Evolutionary conservation across 1,140 invertebrate genomes (phyloP).

Genomic region (Episyrphus balteatus): DNA sequence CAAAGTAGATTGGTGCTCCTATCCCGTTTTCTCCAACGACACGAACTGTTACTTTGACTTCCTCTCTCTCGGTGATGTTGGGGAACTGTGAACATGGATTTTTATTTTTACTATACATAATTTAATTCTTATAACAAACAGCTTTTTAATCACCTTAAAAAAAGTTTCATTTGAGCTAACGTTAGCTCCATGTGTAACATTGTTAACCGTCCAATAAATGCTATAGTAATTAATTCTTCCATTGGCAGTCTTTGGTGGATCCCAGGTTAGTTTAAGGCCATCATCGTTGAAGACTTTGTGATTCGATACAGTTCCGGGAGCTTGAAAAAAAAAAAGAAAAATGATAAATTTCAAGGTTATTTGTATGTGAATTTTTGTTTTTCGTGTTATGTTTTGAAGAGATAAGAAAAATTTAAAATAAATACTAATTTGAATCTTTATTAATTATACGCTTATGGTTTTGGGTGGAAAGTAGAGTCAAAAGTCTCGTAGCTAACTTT

Average conservation of each 20-base stretch:
- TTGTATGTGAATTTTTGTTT: neutral
- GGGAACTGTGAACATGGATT: conserved; percentile 19
- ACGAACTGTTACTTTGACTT: conserved; percentile 29
- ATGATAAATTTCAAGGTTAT: neutral
- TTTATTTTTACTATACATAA: neutral
- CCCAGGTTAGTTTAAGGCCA: conserved; percentile 27
- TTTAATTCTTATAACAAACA: neutral
- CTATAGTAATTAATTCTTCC: conserved; percentile 29
- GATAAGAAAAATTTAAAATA: too few species aligned
- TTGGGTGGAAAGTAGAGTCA: too few species aligned
- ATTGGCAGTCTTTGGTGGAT: conserved; percentile 27
- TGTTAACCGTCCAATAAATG: conserved; percentile 28
- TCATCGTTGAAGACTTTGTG: conserved; percentile 19
- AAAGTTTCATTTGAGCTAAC: conserved; percentile 16
- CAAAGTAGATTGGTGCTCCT: conserved; percentile 28
- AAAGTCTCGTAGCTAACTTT: too few species aligned
- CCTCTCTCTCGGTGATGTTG: conserved; percentile 27
- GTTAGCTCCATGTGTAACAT: conserved; percentile 28
- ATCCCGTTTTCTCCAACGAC: conserved; percentile 31
- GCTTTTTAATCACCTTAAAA: neutral
- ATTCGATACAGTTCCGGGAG: conserved; percentile 29
- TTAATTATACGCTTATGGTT: too few species aligned
- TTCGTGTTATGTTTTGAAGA: too few species aligned
- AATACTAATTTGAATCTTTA: too few species aligned
- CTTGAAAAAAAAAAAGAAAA: conserved; percentile 9